Percentiles rank a stretch among this genome's conserved stretches.
Conservation (phyloP, 2,888 invertebrate species). For the Nineta flava region DNA sequence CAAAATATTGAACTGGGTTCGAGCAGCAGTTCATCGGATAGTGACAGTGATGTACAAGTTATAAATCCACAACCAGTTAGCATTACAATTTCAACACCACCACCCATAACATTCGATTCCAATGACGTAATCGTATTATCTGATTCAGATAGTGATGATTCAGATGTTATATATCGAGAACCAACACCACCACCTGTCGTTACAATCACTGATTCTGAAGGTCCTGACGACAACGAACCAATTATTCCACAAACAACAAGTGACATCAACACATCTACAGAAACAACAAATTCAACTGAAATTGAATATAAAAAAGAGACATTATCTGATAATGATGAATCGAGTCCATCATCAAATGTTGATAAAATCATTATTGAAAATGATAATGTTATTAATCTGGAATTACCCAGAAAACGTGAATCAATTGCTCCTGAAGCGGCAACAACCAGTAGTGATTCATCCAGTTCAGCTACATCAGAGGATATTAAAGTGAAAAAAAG, state of each 20-base stretch:
- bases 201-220: conserved; percentile 11
- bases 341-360: neutral
- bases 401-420: neutral
- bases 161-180: conserved; percentile 19
- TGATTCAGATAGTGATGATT: conserved; percentile 21
- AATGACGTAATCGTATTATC: conserved; percentile 17
- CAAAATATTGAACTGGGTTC: conserved; percentile 8
- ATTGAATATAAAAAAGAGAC: neutral
- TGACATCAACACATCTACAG: neutral
- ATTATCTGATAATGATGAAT: neutral
- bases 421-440: neutral
- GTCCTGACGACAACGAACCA: conserved; percentile 1
- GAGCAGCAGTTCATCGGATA: conserved; percentile 18
- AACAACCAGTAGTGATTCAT: neutral
- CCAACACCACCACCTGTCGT: conserved; percentile 14
- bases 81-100: conserved; percentile 8
- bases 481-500: neutral
- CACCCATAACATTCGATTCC: conserved; percentile 4
- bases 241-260: neutral
- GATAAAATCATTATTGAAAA: neutral
- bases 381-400: neutral
- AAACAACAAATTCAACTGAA: neutral
- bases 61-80: conserved; percentile 12
- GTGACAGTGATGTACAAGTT: conserved; percentile 25
- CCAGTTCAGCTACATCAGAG: neutral